Evolutionary conservation across 1,140 invertebrate genomes (phyloP).

Genomic region (Pseudachorutes palmiensis): DNA sequence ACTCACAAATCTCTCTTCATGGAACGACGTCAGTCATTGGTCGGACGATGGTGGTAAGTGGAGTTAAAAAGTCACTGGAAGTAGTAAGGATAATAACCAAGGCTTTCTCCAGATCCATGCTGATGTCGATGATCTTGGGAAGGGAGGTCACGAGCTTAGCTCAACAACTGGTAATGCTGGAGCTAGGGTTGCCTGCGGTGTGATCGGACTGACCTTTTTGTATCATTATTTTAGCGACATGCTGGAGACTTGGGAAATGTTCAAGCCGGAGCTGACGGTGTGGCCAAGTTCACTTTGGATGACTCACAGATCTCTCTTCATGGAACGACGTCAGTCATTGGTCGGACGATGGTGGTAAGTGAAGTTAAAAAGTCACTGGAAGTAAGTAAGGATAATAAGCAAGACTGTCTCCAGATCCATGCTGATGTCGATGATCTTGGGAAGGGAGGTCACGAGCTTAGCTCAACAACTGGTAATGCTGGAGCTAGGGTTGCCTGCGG

Average conservation of each 20-base stretch:
- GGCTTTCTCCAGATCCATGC: conserved; percentile 74
- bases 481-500: conserved; percentile 58
- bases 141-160: conserved; percentile 54
- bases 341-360: conserved; percentile 78
- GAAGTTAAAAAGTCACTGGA: too few relatives aligned
- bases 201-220: conserved; percentile 3
- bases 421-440: conserved; percentile 92
- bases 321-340: conserved; percentile 67
- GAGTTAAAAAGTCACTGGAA: too few relatives aligned
- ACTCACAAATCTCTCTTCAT: conserved; percentile 61
- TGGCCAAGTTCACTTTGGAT: conserved; percentile 66
- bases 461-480: conserved; percentile 93
- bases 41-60: conserved; percentile 74
- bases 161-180: conserved; percentile 80
- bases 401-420: conserved; percentile 68
- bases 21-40: conserved; percentile 71
- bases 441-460: conserved; percentile 78
- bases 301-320: conserved; percentile 65
- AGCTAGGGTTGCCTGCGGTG: conserved; percentile 49
- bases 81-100: too few relatives aligned
- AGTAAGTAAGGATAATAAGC: too few relatives aligned
- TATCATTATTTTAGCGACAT: conserved; percentile 56
- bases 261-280: conserved; percentile 58
- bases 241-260: conserved; percentile 87
- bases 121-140: conserved; percentile 87